Evolutionary conservation across 2,113 vertebrate species (phyloP), one percentile per base, ranked within the genome.

Genomic region (Pogonocichla stellata): DNA sequence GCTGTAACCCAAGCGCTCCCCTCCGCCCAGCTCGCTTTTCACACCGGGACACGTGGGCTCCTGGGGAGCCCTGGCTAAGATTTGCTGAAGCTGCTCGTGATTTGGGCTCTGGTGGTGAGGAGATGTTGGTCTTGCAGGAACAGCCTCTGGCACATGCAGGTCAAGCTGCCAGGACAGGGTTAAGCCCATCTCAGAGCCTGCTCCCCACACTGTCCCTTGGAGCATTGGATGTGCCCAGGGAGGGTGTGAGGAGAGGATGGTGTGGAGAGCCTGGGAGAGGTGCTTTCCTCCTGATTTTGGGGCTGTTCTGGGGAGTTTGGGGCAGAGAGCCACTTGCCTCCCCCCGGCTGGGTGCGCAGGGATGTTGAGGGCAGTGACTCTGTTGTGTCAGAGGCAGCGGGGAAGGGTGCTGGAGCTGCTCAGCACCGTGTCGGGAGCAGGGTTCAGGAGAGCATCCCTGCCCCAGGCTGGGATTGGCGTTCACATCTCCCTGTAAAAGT

Each of bases 41-140:
- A 92, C 28, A 4, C 91, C n/a, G 4, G 53, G 66, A 29, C 80
- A 70, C 11, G 18, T 73, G 91, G 86, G 62, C 48, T 33, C 0
- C 0, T 19, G 20, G 22, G 2, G 14, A 95, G 88, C 60, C 28
- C 65, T 19, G 79, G 75, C 34, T 70, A 73, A 90, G 95, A 85
- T 95, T 88, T 93, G 67, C 94, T 75, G 71, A 34, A 60, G 72
- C 80, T 36, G 91, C 51, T 86, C 3, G 60, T 80, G 88, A 81
- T 93, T 90, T 86, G 91, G 93, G 43, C 69, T 10, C 2, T 42
- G 0, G 0, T 0, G 14, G 26, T 2, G 3, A 47, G 81, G 81
- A n/a, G 45, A 5, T 10, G 29, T 24, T 45, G 16, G 16, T 19
- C 22, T 65, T n/a, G 60, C 28, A 25, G 29, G 50, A 45, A 0